phyloP scores from a whole-genome alignment of 1,140 invertebrate species.

The Tribolium castaneum region DNA sequence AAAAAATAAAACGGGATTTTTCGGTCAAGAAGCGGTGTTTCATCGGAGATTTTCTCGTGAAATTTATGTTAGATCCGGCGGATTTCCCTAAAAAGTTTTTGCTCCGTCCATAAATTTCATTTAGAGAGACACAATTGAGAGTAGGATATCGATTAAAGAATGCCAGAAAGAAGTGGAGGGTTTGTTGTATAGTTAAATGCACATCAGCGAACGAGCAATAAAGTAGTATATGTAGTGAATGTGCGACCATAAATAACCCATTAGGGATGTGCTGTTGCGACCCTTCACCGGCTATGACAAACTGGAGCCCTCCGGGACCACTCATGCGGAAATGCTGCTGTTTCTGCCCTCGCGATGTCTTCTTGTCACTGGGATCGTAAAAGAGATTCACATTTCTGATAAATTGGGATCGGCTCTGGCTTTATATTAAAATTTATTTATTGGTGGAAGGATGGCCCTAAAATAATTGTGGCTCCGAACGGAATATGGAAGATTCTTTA shows the following conservation, averaged over 20 bases:
- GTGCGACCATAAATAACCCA: constrained; percentile 54
- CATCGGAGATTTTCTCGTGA: not conserved
- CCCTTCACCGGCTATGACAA: constrained; percentile 50
- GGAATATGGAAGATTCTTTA: too few relatives aligned
- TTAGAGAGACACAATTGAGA: constrained; percentile 33
- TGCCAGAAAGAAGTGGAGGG: constrained; percentile 12
- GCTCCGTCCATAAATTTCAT: constrained; percentile 20
- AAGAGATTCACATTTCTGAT: constrained; percentile 49
- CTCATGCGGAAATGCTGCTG: constrained; percentile 51
- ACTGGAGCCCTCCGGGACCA: constrained; percentile 51
- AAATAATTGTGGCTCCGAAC: too few relatives aligned
- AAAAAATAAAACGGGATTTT: too few relatives aligned
- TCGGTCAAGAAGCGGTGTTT: not conserved
- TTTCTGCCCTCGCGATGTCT: constrained; percentile 50
- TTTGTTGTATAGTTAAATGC: constrained; percentile 20
- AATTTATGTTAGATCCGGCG: constrained; percentile 8
- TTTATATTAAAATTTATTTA: constrained; percentile 39
- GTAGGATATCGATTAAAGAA: constrained; percentile 23
- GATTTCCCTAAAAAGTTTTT: constrained; percentile 23
- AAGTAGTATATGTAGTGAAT: constrained; percentile 38
- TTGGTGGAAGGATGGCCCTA: not conserved
- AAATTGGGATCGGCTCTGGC: constrained; percentile 35
- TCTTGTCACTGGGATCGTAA: constrained; percentile 52
- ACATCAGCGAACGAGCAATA: constrained; percentile 33
- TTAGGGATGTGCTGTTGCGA: constrained; percentile 49